These are phyloP conservation scores for Lynx canadensis DNA, from an alignment of 2,113 vertebrate genomes.

Conservation along the genomic window DNA sequence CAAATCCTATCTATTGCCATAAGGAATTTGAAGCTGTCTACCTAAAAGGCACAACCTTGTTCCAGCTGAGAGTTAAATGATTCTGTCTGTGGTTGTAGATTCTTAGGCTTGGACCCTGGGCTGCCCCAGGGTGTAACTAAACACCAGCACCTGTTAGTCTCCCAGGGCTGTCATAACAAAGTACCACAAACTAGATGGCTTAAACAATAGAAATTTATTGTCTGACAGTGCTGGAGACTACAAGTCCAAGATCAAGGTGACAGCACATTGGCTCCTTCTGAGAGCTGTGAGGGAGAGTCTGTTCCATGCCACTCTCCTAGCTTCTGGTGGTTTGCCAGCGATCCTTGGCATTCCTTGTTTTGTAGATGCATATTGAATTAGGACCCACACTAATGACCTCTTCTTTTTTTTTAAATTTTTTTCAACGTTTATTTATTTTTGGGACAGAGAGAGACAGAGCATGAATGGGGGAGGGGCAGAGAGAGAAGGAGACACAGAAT, in stretches of 20 bases:
- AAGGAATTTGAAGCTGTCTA: neutral
- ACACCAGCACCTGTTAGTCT: neutral
- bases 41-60: neutral
- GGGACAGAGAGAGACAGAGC: too few relatives aligned
- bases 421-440: too few relatives aligned
- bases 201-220: too few relatives aligned
- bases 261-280: neutral
- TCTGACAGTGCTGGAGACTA: neutral
- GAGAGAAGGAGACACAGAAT: too few relatives aligned
- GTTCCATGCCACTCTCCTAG: fast-evolving
- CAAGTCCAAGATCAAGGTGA: neutral
- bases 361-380: neutral
- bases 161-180: neutral
- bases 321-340: neutral
- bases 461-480: too few relatives aligned
- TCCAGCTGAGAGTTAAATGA: neutral
- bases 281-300: neutral
- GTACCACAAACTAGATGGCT: neutral
- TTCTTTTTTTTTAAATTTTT: too few relatives aligned
- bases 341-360: neutral
- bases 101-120: neutral
- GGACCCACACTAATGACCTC: neutral
- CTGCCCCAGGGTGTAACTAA: neutral
- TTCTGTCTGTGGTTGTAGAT: neutral
- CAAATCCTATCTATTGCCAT: neutral